Evolutionary conservation across 2,113 vertebrate species (phyloP).

Genomic region (Ammodramus savannarum): DNA sequence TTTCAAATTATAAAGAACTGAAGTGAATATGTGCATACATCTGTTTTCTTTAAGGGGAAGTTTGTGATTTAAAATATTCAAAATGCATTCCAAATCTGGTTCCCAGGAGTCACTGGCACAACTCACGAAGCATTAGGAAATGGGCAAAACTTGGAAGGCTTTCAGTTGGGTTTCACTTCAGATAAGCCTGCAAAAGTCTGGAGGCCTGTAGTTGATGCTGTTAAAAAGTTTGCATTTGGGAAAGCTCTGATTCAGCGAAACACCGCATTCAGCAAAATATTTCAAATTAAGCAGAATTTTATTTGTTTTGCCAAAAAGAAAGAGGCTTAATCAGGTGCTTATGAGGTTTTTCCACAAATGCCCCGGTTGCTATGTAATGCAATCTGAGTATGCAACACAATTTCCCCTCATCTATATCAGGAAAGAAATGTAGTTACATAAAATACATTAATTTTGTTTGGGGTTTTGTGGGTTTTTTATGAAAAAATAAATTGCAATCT

Average conservation of each 20-base stretch:
- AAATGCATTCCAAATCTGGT: constrained; percentile 4
- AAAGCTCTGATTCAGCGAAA: constrained; percentile 38
- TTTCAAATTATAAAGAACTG: constrained; percentile 50
- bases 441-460: not conserved
- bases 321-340: not conserved
- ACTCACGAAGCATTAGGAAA: constrained; percentile 16
- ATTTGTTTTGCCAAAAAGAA: not conserved
- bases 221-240: not conserved
- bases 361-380: not conserved
- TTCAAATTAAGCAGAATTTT: not conserved
- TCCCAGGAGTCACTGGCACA: constrained; percentile 6
- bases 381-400: not conserved
- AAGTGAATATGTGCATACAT: constrained; percentile 9
- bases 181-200: constrained; percentile 14
- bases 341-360: not conserved
- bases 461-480: not conserved
- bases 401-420: not conserved
- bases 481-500: not conserved
- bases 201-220: not conserved
- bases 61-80: constrained; percentile 49
- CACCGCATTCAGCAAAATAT: not conserved
- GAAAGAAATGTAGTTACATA: not conserved
- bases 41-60: constrained; percentile 55
- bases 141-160: constrained; percentile 27
- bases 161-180: not conserved